Conservation (phyloP, 35 echinoderm and acorn worm species). For the Patiria miniata region DNA sequence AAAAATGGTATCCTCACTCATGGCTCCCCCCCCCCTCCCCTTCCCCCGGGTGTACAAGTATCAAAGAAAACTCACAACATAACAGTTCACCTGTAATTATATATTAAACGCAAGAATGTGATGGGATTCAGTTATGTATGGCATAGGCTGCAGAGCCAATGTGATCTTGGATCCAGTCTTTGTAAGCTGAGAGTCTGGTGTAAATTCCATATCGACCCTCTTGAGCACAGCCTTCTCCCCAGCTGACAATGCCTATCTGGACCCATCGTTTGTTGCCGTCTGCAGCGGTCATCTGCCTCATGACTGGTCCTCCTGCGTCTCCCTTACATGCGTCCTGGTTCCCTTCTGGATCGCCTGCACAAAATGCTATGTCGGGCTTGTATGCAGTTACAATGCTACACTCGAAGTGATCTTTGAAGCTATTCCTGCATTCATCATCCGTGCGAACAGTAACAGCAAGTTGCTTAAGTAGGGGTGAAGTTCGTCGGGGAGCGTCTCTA, state of each 20-base stretch:
- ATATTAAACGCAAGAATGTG: too few relatives aligned
- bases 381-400: constrained; percentile 1
- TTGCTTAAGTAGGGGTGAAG: constrained; percentile 35
- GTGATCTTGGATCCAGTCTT: constrained; percentile 38
- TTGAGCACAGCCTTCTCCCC: constrained; percentile 63
- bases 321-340: constrained; percentile 57
- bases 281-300: background rate
- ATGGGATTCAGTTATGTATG: too few relatives aligned
- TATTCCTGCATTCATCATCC: background rate
- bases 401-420: background rate
- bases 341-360: constrained; percentile 60
- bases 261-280: constrained; percentile 46
- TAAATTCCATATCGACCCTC: constrained; percentile 69
- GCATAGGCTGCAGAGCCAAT: background rate
- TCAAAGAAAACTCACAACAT: too few relatives aligned
- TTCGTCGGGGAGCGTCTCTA: background rate
- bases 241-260: constrained; percentile 71
- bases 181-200: constrained; percentile 54
- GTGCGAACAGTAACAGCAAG: constrained; percentile 27
- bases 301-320: constrained; percentile 76
- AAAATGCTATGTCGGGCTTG: constrained; percentile 55
- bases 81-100: too few relatives aligned
- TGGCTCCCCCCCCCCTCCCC: too few relatives aligned
- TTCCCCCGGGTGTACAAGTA: too few relatives aligned
- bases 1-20: too few relatives aligned